Conservation (phyloP, 2,113 vertebrate species). For the Siphamia tubifer region DNA sequence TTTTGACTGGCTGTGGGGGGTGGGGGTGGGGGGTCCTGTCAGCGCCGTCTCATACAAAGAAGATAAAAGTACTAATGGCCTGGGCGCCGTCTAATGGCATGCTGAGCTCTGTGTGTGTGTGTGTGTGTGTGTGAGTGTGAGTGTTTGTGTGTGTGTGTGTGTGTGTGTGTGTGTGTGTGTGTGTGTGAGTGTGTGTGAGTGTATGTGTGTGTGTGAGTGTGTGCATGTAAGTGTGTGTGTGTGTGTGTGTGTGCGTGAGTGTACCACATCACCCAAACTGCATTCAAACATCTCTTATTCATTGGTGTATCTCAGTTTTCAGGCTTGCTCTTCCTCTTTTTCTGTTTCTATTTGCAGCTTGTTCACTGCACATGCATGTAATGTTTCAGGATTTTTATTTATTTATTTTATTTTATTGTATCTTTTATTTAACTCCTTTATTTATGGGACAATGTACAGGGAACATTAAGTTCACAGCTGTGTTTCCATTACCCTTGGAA, state of each 20-base stretch:
- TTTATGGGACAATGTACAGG: too few species aligned
- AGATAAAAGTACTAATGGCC: constrained; percentile 70
- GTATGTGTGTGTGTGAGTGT: constrained; percentile 14
- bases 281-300: constrained; percentile 66
- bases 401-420: too few species aligned
- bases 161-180: constrained; percentile 10
- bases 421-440: too few species aligned
- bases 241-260: background rate
- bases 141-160: background rate
- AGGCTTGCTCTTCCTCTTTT: constrained; percentile 24
- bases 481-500: too few species aligned
- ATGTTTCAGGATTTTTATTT: too few species aligned
- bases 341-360: constrained; percentile 54
- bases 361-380: constrained; percentile 19
- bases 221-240: constrained; percentile 14
- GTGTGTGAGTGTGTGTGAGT: background rate
- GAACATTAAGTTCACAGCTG: too few species aligned
- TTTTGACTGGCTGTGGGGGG: constrained; percentile 2
- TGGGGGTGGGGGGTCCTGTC: constrained; percentile 28
- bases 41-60: constrained; percentile 48
- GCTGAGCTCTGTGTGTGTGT: constrained; percentile 9
- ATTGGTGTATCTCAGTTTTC: constrained; percentile 34
- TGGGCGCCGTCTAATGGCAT: constrained; percentile 64
- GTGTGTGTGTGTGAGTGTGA: constrained; percentile 14
- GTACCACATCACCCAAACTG: constrained; percentile 34